phyloP scores from a whole-genome alignment of 2,113 vertebrate genomes.

The Antechinus stuartii region DNA sequence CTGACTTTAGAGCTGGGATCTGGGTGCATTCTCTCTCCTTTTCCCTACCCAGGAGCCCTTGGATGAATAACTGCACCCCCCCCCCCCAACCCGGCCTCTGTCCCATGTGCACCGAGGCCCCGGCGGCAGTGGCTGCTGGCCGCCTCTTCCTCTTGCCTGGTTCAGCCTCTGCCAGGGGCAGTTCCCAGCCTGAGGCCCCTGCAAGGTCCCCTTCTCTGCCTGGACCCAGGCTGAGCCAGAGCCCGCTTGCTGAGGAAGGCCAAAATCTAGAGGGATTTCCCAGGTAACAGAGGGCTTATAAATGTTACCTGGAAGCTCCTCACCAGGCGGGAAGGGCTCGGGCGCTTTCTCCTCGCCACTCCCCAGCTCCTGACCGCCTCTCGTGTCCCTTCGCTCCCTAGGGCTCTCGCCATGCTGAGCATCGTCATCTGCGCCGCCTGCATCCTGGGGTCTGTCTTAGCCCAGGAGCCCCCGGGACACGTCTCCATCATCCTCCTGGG shows the following conservation, averaged over 20 bases:
- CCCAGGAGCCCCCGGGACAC: constrained; percentile 85
- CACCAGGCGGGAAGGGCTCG: constrained; percentile 55
- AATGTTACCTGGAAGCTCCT: not conserved
- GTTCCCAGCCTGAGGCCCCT: not conserved
- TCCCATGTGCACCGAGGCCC: not conserved
- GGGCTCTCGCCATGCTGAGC: constrained; percentile 81
- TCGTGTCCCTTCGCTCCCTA: not conserved
- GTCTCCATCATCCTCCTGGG: constrained; percentile 93
- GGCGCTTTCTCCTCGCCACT: rapidly evolving
- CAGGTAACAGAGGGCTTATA: no score
- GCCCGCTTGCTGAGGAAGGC: not conserved
- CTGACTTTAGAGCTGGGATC: not conserved
- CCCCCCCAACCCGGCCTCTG: not conserved
- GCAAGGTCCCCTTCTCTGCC: not conserved
- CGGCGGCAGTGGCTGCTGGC: no score
- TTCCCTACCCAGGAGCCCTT: not conserved
- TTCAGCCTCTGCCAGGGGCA: not conserved
- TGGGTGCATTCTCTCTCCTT: not conserved
- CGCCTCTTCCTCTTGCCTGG: not conserved
- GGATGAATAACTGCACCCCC: not conserved
- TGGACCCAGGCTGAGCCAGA: not conserved
- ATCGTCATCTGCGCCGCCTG: constrained; percentile 76
- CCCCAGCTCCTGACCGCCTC: not conserved
- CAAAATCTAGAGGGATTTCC: not conserved
- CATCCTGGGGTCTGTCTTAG: constrained; percentile 79